Base-by-base conservation (phyloP, 2,797 vertebrate species). In the Telmatherina bonti region DNA sequence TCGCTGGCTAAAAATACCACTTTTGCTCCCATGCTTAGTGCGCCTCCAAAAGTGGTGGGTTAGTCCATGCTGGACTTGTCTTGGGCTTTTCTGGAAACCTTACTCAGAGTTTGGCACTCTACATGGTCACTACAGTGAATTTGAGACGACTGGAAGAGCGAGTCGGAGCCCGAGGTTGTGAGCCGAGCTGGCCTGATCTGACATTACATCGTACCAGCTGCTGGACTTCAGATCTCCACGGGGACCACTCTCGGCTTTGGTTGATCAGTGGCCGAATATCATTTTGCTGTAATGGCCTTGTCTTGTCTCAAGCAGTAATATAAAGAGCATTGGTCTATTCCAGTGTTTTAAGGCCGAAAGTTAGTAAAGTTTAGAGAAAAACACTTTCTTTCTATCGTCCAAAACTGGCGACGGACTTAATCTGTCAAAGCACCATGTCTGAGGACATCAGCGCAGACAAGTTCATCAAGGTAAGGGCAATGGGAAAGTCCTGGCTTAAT, bases 361-460 rank as follows among this genome's bases (percentile, higher is more conserved):
- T 72, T 72, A 71, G 56, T 67, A 63, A 85, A 85, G 79, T 76
- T 85, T 77, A 74, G 78, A 75, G 45, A 53, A 36, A 73, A 71
- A 43, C 62, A 22, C 56, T 60, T 85, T 81, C 86, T 91, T 85
- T 84, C 62, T 35, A 71, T 73, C 79, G 78, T 66, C 54, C 59
- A 76, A 82, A 73, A 71, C 62, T 63, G 59, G 51, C n/a, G 60
- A 76, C 70, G 61, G 74, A 64, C 63, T 56, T 66, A 71, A 66
- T 66, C 86, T 75, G 77, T 84, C 70, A 72, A 70, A 63, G 26
- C 83, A 86, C 84, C 88, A 98, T 98, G 97, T 96, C 96, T 65
- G 95, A 96, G 78, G 95, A 95, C 71, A 94, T 88, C 87, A 95
- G 94, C 81, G 94, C 94, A 92, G 97, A 99, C 89, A 95, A 92